phyloP scores from a whole-genome alignment of 1,140 invertebrate genomes.

The Helicoverpa armigera region DNA sequence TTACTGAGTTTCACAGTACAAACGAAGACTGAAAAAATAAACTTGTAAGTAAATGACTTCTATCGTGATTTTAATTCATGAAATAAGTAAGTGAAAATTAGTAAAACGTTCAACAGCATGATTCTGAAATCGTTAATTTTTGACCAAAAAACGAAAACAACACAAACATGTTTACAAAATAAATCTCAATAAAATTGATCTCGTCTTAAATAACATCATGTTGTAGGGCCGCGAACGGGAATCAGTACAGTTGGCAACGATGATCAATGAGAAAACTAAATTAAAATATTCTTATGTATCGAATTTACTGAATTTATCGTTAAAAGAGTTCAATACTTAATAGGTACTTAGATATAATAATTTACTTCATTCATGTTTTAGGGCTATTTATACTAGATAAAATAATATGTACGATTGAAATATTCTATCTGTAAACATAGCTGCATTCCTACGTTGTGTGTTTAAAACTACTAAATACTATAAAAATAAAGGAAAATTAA shows the following conservation, averaged over 20 bases:
- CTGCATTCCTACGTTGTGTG: no score
- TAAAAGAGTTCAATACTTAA: no score
- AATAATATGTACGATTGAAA: no score
- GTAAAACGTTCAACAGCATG: slow-evolving; percentile 53
- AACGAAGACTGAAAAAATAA: no score
- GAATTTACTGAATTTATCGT: no score
- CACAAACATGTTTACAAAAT: slow-evolving; percentile 77
- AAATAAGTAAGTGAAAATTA: background rate
- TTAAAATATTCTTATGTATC: background rate
- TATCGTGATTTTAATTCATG: background rate
- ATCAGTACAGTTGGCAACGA: slow-evolving; percentile 61
- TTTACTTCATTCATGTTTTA: no score
- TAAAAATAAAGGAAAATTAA: slow-evolving; percentile 6
- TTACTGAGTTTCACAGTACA: background rate
- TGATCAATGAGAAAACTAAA: background rate
- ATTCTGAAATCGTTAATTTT: slow-evolving; percentile 67
- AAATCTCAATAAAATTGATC: slow-evolving; percentile 84
- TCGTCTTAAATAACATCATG: slow-evolving; percentile 83
- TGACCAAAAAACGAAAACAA: slow-evolving; percentile 72
- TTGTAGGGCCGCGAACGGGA: slow-evolving; percentile 59
- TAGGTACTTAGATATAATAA: no score
- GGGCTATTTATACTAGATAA: no score
- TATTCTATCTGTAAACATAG: no score
- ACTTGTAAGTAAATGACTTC: no score
- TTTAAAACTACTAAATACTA: no score